Base-by-base conservation (phyloP, 37 sponge, comb jelly and placozoan genomes). In the Lycopodina hypogea region DNA sequence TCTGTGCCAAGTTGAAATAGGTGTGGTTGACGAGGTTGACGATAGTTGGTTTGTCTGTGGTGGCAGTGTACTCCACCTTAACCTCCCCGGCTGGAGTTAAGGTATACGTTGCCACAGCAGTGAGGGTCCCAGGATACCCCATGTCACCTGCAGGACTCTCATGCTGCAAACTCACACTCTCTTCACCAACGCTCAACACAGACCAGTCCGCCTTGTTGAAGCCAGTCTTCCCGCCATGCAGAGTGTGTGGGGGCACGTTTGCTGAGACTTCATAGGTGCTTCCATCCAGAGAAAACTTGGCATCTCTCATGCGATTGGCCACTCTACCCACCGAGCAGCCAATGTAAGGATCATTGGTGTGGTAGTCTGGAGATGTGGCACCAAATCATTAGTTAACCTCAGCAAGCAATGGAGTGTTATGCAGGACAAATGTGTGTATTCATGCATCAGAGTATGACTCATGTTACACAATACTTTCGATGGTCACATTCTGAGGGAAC, bases 301-400 rank as follows among this genome's bases (percentile, higher is more conserved):
- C 98, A 38, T 72, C 74, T 56, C 84, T 83, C 41, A 92, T 92
- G 0, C 98, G 81, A 41, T 91, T 92, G 24, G 98, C 88, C 17
- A 93, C 94, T 33, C 98, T 67, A 1, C 98, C 98, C 30, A 97
- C 95, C 24, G 84, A 75, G 53, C 89, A 86, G 4, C 98, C 98
- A 38, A 92, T 59, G 69, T 94, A 97, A 41, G 75, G 69, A 45
- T 17, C 15, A 71, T 90, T 84, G 45, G 75, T 79, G 23, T 32
- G 34, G 32, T 87, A 87, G 39, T 69, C 81, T 80, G 66, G 23
- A 22, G 39, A 6, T 29, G 22, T 2, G 48, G 62, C 6, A 39
- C 35, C 2, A 6, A 26, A 45, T 12, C 48, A 45, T 9, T 12
- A 9, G 9, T 12, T 9, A 45, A 45, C 48, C 48, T 45, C 48